Evolutionary conservation across 2,797 vertebrate genomes (phyloP).

Genomic region (Pelochelys cantorii): DNA sequence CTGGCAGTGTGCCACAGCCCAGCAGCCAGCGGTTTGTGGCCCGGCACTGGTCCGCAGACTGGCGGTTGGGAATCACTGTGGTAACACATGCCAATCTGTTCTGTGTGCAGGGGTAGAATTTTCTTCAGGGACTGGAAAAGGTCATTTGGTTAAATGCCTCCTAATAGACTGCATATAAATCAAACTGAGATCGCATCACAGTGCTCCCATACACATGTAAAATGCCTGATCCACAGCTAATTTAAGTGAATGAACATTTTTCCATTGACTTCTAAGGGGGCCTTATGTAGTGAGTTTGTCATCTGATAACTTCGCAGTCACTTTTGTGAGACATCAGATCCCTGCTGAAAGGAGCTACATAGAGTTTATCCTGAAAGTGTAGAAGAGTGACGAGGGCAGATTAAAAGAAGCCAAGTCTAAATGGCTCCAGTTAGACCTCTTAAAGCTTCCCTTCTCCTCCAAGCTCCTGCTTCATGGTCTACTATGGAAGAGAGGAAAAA

Average conservation of each 20-base stretch:
- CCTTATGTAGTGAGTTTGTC: not conserved
- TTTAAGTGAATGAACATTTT: not conserved
- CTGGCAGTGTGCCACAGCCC: too few species aligned
- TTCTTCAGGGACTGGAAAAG: constrained; percentile 28
- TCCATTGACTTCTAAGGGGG: rapidly evolving
- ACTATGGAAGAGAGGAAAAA: not conserved
- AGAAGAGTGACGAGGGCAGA: not conserved
- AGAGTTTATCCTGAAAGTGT: not conserved
- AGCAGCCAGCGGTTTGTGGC: too few species aligned
- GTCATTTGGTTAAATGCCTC: not conserved
- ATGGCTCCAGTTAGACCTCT: not conserved
- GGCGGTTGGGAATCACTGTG: too few species aligned
- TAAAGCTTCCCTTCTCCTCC: not conserved
- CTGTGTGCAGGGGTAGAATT: not conserved
- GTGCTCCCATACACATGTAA: not conserved
- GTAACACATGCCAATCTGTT: constrained; percentile 2
- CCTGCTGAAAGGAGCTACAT: not conserved
- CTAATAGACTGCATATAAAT: not conserved
- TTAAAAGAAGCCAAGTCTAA: not conserved
- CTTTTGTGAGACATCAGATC: not conserved
- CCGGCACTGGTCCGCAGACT: too few species aligned
- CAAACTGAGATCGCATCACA: not conserved
- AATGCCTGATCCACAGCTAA: not conserved
- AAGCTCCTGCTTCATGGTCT: not conserved
- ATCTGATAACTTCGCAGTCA: not conserved